phyloP scores from a whole-genome alignment of 2,797 vertebrate genomes.

The Hydrocynus forskahlii region DNA sequence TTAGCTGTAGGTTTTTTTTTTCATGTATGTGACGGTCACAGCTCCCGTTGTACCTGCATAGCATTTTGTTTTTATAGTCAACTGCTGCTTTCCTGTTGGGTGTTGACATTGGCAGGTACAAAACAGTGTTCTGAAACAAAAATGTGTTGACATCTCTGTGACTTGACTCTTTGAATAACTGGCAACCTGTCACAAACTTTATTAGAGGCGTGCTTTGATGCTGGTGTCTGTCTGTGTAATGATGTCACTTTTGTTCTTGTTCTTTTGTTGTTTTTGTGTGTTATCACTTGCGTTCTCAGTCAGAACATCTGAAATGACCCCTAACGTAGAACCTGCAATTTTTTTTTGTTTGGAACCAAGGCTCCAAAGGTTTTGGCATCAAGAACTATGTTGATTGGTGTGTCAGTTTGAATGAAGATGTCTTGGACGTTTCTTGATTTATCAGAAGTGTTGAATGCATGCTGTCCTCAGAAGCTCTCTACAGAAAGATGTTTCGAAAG shows the following conservation, averaged over 20 bases:
- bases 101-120: background rate
- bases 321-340: too few species aligned
- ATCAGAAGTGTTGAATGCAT: background rate
- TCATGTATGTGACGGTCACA: background rate
- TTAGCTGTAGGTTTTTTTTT: background rate
- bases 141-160: background rate
- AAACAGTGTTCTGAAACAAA: background rate
- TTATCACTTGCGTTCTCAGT: background rate
- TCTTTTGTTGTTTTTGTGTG: background rate
- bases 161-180: background rate
- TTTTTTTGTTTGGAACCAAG: background rate
- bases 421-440: background rate
- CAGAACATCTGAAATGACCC: background rate
- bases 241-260: background rate
- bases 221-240: background rate
- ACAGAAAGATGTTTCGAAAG: background rate
- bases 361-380: background rate
- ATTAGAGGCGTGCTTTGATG: constrained; percentile 1
- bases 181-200: background rate
- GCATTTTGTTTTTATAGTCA: background rate
- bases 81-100: background rate
- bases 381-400: background rate
- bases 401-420: background rate
- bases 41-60: background rate
- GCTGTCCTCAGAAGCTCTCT: background rate